Percentiles rank a stretch among this genome's conserved stretches.
Conservation (phyloP, 2,113 vertebrate genomes). For the Talpa occidentalis region DNA sequence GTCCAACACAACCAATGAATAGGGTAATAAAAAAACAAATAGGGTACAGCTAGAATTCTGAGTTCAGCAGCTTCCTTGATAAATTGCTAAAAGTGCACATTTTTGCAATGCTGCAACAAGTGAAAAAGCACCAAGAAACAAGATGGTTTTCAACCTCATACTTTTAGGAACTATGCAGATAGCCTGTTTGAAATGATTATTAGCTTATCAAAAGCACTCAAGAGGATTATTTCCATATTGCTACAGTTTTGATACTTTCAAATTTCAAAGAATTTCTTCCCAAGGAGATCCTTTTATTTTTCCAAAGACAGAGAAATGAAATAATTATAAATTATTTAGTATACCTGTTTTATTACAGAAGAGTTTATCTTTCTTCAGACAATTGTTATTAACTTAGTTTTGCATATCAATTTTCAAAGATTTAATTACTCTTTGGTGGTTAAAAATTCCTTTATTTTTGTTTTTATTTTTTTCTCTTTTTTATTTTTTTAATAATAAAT, state of each 20-base stretch:
- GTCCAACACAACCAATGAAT: constrained; percentile 30
- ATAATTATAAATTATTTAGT: neutral
- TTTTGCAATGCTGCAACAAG: neutral
- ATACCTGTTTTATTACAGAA: neutral
- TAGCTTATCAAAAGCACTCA: constrained; percentile 2
- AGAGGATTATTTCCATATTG: neutral
- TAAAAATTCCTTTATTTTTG: too few species aligned
- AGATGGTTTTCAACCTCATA: neutral
- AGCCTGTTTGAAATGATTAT: neutral
- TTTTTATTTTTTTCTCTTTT: too few species aligned
- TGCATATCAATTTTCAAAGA: constrained; percentile 1
- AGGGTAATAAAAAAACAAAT: constrained; percentile 54
- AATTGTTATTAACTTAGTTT: neutral
- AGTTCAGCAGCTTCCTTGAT: neutral
- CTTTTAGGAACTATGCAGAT: neutral
- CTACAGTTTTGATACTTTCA: neutral
- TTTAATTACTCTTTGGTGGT: neutral
- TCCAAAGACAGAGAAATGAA: neutral
- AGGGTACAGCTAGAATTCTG: neutral
- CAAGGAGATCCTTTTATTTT: neutral
- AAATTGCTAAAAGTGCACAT: constrained; percentile 1
- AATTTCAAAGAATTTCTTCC: neutral
- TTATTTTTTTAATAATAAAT: too few species aligned
- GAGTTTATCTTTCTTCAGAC: constrained; percentile 21
- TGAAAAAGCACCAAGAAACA: neutral